Percentiles rank a stretch among this genome's conserved stretches.
These are phyloP conservation scores for Anser cygnoides DNA, from an alignment of 2,113 vertebrate species.

Conservation along the genomic window DNA sequence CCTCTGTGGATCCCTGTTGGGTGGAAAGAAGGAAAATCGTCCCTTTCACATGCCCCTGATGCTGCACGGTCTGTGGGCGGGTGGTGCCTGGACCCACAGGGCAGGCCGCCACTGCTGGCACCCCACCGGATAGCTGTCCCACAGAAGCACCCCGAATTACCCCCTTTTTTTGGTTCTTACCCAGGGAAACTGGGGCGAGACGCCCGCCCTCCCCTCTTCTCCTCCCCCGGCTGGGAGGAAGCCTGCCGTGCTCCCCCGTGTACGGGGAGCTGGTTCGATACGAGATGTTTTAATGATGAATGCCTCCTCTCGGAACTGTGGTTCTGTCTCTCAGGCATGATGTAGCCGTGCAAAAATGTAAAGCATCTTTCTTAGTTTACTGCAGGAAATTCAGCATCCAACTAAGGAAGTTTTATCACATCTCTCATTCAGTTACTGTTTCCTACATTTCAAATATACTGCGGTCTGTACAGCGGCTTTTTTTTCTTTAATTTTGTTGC, in stretches of 20 bases:
- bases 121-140: not conserved
- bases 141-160: not conserved
- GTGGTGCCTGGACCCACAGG: not conserved
- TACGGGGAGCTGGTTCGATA: not conserved
- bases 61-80: not conserved
- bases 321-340: constrained; percentile 31
- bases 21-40: not conserved
- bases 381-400: constrained; percentile 63
- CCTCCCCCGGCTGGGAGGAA: not conserved
- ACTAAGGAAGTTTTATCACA: constrained; percentile 69
- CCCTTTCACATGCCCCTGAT: not conserved
- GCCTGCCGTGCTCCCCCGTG: not conserved
- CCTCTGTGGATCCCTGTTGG: fast-evolving
- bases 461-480: constrained; percentile 8
- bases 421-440: constrained; percentile 69
- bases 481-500: constrained; percentile 60
- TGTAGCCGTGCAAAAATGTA: constrained; percentile 47
- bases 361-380: constrained; percentile 65
- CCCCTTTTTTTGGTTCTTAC: not conserved
- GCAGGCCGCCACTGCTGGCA: not conserved
- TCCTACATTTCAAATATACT: constrained; percentile 67
- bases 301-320: constrained; percentile 40
- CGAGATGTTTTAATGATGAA: not conserved
- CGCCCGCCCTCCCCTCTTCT: not conserved
- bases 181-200: not conserved